Percentiles rank a stretch among this genome's conserved stretches.
Evolutionary conservation across 2,113 vertebrate species (phyloP).

Genomic region (Penelope pileata): DNA sequence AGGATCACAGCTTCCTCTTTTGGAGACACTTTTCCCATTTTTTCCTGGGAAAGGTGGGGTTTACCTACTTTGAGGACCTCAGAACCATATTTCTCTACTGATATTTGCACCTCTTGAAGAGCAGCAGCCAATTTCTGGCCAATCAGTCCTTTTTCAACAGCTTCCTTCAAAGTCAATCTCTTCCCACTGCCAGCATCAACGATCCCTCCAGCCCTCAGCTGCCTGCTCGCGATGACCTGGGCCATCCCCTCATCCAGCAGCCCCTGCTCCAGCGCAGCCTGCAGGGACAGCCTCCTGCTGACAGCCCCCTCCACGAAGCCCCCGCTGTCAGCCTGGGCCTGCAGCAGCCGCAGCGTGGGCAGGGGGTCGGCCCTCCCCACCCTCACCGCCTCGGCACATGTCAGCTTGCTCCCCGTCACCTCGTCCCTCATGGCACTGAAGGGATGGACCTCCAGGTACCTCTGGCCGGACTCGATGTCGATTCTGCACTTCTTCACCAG

Average conservation of each 20-base stretch:
- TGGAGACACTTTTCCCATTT: neutral
- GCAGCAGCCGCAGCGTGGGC: slow-evolving; percentile 80
- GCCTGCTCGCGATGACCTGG: slow-evolving; percentile 79
- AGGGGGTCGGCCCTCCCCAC: slow-evolving; percentile 79
- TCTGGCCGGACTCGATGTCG: slow-evolving; percentile 88
- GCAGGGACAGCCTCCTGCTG: slow-evolving; percentile 79
- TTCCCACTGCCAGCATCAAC: slow-evolving; percentile 74
- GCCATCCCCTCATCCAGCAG: slow-evolving; percentile 81
- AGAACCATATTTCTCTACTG: neutral
- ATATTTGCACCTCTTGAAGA: slow-evolving; percentile 47
- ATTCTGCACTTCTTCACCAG: slow-evolving; percentile 90
- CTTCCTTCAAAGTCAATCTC: slow-evolving; percentile 77
- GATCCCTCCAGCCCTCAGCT: slow-evolving; percentile 82
- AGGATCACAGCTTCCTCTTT: neutral
- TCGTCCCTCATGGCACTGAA: slow-evolving; percentile 80
- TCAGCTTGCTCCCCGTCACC: slow-evolving; percentile 59
- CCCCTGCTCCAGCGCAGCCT: slow-evolving; percentile 77
- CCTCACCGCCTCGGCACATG: slow-evolving; percentile 77
- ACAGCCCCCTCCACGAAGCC: slow-evolving; percentile 84
- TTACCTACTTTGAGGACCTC: neutral
- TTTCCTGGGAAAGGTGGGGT: neutral
- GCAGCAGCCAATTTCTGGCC: slow-evolving; percentile 72
- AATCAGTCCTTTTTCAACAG: slow-evolving; percentile 76
- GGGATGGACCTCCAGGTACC: slow-evolving; percentile 88
- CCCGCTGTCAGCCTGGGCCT: slow-evolving; percentile 86